Evolutionary conservation across 2,797 vertebrate species (phyloP), one percentile per base, ranked within the genome.

Genomic region (Oreochromis mossambicus): DNA sequence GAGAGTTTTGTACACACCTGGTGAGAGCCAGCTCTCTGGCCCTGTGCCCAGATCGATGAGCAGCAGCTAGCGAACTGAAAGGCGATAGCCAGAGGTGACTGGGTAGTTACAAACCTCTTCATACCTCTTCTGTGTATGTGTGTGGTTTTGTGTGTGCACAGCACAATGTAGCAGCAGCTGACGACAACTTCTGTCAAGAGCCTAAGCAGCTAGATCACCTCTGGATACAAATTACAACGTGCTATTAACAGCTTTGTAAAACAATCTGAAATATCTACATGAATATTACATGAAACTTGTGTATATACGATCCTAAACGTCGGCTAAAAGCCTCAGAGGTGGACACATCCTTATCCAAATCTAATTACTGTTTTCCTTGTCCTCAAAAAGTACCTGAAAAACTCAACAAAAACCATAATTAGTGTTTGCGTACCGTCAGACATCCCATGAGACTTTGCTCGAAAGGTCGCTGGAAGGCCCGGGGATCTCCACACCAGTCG

Each of bases 381-480:
- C 83, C 85, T 79, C 86, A 86, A 70, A 92, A 95, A 91, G 93
- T 83, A 94, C 94, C 92, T 92, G 89, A 90, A 94, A 88, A 89
- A 84, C 66, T 80, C 79, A 66, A 79, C 6, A 38, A 84, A 91
- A 90, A 73, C 89, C 88, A 92, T 94, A 95, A 95, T 95, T 92
- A 88, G 89, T 91, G 93, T 94, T 95, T 95, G 84, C 91, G 17
- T 97, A 99, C 98, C 97, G 99, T 99, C 96, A 99, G 95, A 95
- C 99, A 99, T 94, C 99, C 99, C 99, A 99, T 99, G 94, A 99
- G 97, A 92, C 99, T 99, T 96, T 99, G 99, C 95, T 99, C 99
- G 81, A 99, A 99, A 4, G 99, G 99, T 92, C 98, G 96, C 95
- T 99, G 99, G 96, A 99, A 99, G 83, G 99, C 99, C 94, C 99